Conservation (phyloP, 1,140 invertebrate species). For the Uloborus diversus region DNA sequence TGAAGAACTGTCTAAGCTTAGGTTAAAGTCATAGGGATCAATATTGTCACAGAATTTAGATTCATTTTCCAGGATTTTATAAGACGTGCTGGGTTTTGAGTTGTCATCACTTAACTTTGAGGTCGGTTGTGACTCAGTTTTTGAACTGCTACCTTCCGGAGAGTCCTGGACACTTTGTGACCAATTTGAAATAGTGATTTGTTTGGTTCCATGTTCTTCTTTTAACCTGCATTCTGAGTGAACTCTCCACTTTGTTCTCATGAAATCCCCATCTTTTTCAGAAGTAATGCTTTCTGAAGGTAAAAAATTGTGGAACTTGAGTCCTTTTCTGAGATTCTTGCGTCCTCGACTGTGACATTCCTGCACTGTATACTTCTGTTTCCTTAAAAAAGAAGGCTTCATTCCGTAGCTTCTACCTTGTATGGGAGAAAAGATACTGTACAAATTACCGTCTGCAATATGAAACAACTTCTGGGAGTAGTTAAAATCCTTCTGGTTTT, state of each 20-base stretch:
- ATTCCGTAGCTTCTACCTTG: constrained; percentile 58
- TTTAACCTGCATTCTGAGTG: constrained; percentile 56
- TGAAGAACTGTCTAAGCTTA: constrained; percentile 7
- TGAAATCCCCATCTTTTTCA: constrained; percentile 46
- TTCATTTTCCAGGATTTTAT: neutral
- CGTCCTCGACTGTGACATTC: constrained; percentile 66
- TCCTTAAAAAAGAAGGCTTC: constrained; percentile 58
- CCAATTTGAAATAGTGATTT: constrained; percentile 60
- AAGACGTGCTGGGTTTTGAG: neutral
- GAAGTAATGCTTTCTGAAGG: constrained; percentile 57
- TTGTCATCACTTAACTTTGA: neutral
- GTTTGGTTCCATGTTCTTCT: constrained; percentile 62
- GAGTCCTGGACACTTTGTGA: constrained; percentile 39
- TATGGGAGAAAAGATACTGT: constrained; percentile 61
- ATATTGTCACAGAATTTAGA: neutral
- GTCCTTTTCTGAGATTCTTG: constrained; percentile 76
- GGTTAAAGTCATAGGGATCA: constrained; percentile 44
- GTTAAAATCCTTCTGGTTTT: constrained; percentile 52
- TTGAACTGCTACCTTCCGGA: too few relatives aligned
- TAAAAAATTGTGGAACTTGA: constrained; percentile 78
- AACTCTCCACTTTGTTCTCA: constrained; percentile 45
- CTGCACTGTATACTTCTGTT: constrained; percentile 45
- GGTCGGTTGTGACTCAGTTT: too few relatives aligned
- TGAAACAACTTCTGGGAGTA: constrained; percentile 62
- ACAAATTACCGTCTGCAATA: constrained; percentile 61